Percentiles rank a stretch among this genome's conserved stretches.
phyloP scores from a whole-genome alignment of 2,797 vertebrate species.

The Sebastiscus albofasciatus region DNA sequence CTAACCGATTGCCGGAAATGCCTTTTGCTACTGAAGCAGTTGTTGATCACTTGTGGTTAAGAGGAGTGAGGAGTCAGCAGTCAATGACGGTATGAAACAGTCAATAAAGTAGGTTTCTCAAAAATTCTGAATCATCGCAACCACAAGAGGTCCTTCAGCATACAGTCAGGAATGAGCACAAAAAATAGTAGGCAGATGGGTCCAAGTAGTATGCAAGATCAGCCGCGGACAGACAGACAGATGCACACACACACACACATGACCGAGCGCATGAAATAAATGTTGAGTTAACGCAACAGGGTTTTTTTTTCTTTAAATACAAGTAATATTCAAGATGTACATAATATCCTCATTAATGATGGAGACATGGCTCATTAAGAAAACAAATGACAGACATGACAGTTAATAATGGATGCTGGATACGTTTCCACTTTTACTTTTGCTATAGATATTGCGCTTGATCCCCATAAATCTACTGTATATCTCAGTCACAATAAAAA shows the following conservation, averaged over 20 bases:
- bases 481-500: not conserved
- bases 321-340: slow-evolving; percentile 13
- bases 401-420: slow-evolving; percentile 14
- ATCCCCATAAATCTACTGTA: not conserved
- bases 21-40: not conserved
- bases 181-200: no score
- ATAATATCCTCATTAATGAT: slow-evolving; percentile 10
- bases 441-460: not conserved
- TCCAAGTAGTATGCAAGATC: no score
- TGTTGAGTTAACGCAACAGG: not conserved
- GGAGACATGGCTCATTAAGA: slow-evolving; percentile 24
- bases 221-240: no score
- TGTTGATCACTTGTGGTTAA: not conserved
- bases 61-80: not conserved
- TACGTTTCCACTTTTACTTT: slow-evolving; percentile 3
- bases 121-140: not conserved
- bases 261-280: not conserved
- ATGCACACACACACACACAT: not conserved
- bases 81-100: fast-evolving
- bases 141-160: not conserved
- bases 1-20: not conserved
- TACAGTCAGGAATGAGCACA: no score
- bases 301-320: not conserved
- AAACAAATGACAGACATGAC: slow-evolving; percentile 9
- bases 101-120: not conserved